These are phyloP conservation scores for Tyrophagus putrescentiae DNA, from an alignment of 1,140 invertebrate species.

Conservation along the genomic window DNA sequence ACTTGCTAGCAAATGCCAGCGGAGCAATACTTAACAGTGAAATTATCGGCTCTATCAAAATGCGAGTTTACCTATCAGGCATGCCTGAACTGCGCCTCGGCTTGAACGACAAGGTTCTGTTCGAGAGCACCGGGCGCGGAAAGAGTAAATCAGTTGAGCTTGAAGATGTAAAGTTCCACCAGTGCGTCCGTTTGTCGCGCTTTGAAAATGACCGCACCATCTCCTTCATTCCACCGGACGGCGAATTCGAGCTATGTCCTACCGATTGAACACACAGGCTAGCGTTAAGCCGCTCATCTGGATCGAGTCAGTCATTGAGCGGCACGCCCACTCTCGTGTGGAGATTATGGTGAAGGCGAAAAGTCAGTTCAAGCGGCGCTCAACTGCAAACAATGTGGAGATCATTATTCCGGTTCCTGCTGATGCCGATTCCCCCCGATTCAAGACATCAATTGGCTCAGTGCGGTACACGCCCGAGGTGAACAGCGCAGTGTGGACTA, in stretches of 20 bases:
- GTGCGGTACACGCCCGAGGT: slow-evolving; percentile 95
- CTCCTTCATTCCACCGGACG: slow-evolving; percentile 97
- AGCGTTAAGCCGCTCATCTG: slow-evolving; percentile 89
- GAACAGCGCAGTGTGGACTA: slow-evolving; percentile 97
- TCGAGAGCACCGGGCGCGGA: slow-evolving; percentile 91
- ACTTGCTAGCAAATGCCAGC: slow-evolving; percentile 91
- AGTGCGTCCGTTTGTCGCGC: slow-evolving; percentile 86
- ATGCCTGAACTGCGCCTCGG: slow-evolving; percentile 98
- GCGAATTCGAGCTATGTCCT: slow-evolving; percentile 99
- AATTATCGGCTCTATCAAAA: slow-evolving; percentile 97
- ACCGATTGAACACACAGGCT: slow-evolving; percentile 78
- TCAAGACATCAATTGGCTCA: slow-evolving; percentile 93
- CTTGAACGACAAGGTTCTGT: slow-evolving; percentile 96
- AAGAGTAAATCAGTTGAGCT: slow-evolving; percentile 98
- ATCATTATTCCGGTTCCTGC: slow-evolving; percentile 96
- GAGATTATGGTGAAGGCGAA: slow-evolving; percentile 99
- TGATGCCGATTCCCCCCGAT: slow-evolving; percentile 96
- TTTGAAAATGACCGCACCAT: slow-evolving; percentile 99
- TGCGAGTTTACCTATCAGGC: slow-evolving; percentile 96
- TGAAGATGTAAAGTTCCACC: slow-evolving; percentile 99
- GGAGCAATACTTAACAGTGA: slow-evolving; percentile 91
- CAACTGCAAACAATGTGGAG: slow-evolving; percentile 97
- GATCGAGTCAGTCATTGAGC: slow-evolving; percentile 98
- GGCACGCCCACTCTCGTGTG: slow-evolving; percentile 92
- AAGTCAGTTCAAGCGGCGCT: slow-evolving; percentile 93